Conservation (phyloP, 2,888 invertebrate species). For the Erebia aethiops region DNA sequence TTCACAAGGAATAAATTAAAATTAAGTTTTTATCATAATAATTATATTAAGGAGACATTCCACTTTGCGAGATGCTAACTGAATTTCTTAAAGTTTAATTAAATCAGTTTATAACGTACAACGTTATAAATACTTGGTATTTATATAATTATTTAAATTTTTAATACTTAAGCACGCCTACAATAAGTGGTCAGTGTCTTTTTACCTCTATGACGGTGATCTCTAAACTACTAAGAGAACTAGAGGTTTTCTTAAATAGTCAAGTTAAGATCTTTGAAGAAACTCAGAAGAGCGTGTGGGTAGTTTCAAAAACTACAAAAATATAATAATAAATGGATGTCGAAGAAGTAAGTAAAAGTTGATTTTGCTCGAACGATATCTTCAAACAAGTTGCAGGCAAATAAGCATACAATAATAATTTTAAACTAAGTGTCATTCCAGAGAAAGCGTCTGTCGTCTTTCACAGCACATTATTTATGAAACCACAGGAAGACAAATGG, state of each 20-base stretch:
- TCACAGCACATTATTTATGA: slow-evolving; percentile 36
- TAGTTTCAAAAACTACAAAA: too few relatives aligned
- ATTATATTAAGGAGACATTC: slow-evolving; percentile 10
- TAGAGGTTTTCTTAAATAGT: too few relatives aligned
- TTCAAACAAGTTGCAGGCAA: not conserved
- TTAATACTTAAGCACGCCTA: not conserved
- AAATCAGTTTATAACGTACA: slow-evolving; percentile 2
- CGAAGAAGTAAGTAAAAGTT: too few relatives aligned
- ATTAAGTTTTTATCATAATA: slow-evolving; percentile 25
- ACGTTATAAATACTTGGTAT: not conserved
- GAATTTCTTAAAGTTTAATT: slow-evolving; percentile 19
- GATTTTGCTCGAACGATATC: too few relatives aligned
- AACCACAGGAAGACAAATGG: slow-evolving; percentile 59
- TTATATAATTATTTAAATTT: not conserved
- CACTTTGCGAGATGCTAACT: slow-evolving; percentile 6
- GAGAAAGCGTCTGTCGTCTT: slow-evolving; percentile 15
- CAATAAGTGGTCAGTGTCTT: not conserved
- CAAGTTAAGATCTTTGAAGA: too few relatives aligned
- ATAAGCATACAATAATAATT: slow-evolving; percentile 9
- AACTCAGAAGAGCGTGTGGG: too few relatives aligned
- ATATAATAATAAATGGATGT: too few relatives aligned
- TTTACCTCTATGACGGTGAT: not conserved
- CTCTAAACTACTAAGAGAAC: too few relatives aligned
- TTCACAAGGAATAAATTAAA: slow-evolving; percentile 9
- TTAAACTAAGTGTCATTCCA: slow-evolving; percentile 4